Percentiles rank a stretch among this genome's conserved stretches.
Evolutionary conservation across 1,140 invertebrate species (phyloP).

Genomic region (Trichomalopsis sarcophagae): DNA sequence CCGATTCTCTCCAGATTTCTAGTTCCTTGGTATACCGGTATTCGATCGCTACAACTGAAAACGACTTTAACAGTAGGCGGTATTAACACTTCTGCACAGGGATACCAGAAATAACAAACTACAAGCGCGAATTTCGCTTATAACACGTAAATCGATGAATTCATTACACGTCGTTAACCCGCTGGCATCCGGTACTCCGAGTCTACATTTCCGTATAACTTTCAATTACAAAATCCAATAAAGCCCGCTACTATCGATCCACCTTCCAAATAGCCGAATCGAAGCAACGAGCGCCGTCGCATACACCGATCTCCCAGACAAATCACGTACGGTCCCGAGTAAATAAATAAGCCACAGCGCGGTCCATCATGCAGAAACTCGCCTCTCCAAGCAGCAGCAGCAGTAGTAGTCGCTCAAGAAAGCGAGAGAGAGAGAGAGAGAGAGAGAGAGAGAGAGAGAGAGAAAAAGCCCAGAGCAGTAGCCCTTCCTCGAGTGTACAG

Average conservation of each 20-base stretch:
- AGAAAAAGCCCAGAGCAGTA: background rate
- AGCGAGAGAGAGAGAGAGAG: background rate
- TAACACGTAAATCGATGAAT: background rate
- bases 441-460: slow-evolving; percentile 1
- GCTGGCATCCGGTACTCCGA: background rate
- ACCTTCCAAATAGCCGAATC: no score
- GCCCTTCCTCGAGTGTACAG: background rate
- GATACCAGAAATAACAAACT: no score
- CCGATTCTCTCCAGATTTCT: no score
- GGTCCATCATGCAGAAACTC: slow-evolving; percentile 2
- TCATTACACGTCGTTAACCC: background rate
- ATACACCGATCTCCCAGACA: background rate
- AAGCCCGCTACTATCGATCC: background rate
- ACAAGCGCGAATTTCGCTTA: no score
- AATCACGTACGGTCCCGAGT: background rate
- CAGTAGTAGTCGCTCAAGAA: background rate
- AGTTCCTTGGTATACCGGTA: no score
- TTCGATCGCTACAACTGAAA: no score
- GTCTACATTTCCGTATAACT: background rate
- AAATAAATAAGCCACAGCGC: slow-evolving; percentile 17
- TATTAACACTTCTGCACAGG: no score
- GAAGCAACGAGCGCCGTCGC: no score
- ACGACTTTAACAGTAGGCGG: no score
- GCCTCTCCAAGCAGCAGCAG: background rate
- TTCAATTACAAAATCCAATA: background rate